Evolutionary conservation across 92 coral and sea anemone species (phyloP).

Genomic region (Hydrozoanthus gracilis): DNA sequence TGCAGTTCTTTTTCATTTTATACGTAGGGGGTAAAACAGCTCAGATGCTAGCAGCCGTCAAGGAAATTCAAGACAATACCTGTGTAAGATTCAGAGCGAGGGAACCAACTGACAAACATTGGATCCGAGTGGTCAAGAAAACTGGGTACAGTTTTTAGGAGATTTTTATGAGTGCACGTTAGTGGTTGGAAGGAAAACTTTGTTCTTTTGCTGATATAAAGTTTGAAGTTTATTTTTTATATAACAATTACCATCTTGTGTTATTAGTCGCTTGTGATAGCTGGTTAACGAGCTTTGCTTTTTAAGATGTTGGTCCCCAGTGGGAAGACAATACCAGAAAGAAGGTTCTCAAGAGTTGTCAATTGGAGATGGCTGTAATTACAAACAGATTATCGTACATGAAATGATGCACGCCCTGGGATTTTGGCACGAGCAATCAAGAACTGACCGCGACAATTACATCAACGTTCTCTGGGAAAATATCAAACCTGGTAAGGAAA

Average conservation of each 20-base stretch:
- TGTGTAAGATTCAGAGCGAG: constrained; percentile 69
- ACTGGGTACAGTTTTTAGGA: constrained; percentile 50
- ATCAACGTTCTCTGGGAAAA: constrained; percentile 77
- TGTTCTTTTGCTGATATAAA: no score
- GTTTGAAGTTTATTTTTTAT: no score
- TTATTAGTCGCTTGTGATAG: background rate
- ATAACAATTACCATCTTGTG: no score
- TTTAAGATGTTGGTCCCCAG: constrained; percentile 76
- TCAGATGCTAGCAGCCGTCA: constrained; percentile 59
- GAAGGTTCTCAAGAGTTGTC: constrained; percentile 66
- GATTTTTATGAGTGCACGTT: no score
- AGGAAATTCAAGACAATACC: constrained; percentile 61
- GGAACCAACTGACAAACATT: constrained; percentile 52
- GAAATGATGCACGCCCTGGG: constrained; percentile 87
- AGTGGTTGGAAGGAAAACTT: no score
- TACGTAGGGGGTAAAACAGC: background rate
- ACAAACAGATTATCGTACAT: constrained; percentile 70
- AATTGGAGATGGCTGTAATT: constrained; percentile 81
- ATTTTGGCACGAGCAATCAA: constrained; percentile 89
- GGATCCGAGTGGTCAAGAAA: constrained; percentile 73
- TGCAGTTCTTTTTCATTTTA: background rate
- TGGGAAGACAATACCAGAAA: constrained; percentile 56
- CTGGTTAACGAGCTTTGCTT: background rate
- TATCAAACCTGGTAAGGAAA: constrained; percentile 52
- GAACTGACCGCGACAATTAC: constrained; percentile 76